Evolutionary conservation across 2,113 vertebrate species (phyloP).

Genomic region (Aleadryas rufinucha): DNA sequence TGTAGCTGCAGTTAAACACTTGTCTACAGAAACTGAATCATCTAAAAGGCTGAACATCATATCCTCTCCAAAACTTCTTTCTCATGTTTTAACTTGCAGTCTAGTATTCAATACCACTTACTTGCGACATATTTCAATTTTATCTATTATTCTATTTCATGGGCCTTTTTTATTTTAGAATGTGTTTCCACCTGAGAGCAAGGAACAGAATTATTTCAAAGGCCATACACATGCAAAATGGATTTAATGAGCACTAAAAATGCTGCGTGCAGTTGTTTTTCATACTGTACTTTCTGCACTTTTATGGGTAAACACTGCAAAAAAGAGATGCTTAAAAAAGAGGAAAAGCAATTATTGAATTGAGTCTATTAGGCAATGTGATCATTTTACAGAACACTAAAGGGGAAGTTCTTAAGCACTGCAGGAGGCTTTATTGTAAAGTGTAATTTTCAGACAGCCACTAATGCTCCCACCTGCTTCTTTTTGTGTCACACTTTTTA

Average conservation of each 20-base stretch:
- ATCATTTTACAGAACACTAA: constrained; percentile 25
- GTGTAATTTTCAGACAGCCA: constrained; percentile 38
- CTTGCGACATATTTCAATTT: neutral
- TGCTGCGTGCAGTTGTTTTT: constrained; percentile 26
- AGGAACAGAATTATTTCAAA: neutral
- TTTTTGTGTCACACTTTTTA: constrained; percentile 26
- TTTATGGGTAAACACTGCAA: constrained; percentile 19
- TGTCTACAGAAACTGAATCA: neutral
- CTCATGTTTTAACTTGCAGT: neutral
- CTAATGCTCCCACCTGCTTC: constrained; percentile 31
- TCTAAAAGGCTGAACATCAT: neutral
- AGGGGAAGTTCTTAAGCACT: constrained; percentile 27
- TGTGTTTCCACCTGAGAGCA: neutral
- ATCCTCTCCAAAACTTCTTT: neutral
- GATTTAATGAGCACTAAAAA: neutral
- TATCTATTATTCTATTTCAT: neutral
- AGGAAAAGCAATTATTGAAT: constrained; percentile 40
- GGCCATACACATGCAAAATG: neutral
- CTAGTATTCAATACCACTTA: neutral
- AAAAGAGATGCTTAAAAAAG: neutral
- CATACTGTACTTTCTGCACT: constrained; percentile 3
- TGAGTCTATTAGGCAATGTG: constrained; percentile 1
- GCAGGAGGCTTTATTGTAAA: constrained; percentile 18
- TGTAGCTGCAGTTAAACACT: neutral
- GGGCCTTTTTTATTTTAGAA: neutral